Evolutionary conservation across 2,797 vertebrate species (phyloP).

Genomic region (Trichosurus vulpecula): DNA sequence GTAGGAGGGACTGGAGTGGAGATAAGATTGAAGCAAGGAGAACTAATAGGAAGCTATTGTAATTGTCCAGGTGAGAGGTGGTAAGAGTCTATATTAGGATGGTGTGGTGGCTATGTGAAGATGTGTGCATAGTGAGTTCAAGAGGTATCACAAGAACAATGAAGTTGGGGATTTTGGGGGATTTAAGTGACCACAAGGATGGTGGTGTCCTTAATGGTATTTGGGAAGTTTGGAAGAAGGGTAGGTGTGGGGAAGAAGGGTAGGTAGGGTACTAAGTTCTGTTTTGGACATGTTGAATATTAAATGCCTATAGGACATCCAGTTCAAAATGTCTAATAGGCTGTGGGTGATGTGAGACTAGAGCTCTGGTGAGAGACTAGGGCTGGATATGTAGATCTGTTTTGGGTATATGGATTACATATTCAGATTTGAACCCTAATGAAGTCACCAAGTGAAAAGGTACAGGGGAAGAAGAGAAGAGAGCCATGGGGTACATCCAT

Average conservation of each 20-base stretch:
- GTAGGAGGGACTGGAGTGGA: neutral
- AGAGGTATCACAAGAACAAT: no score
- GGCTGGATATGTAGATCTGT: neutral
- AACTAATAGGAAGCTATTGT: neutral
- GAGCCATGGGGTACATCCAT: neutral
- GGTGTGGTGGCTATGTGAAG: no score
- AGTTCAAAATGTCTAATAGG: neutral
- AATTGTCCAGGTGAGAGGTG: neutral
- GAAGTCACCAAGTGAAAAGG: neutral
- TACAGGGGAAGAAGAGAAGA: neutral
- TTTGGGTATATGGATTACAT: neutral
- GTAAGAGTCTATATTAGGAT: neutral
- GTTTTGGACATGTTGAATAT: neutral
- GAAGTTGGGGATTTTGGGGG: neutral
- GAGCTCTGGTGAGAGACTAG: neutral
- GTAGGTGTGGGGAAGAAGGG: no score
- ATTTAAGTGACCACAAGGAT: neutral
- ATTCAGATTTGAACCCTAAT: neutral
- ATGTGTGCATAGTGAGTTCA: neutral
- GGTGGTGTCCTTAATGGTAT: neutral
- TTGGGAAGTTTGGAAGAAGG: accelerated
- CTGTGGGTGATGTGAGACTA: neutral
- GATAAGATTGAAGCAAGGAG: neutral
- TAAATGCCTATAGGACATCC: neutral
- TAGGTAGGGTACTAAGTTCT: neutral